Conservation (phyloP, 2,113 vertebrate genomes). For the Paralichthys olivaceus region DNA sequence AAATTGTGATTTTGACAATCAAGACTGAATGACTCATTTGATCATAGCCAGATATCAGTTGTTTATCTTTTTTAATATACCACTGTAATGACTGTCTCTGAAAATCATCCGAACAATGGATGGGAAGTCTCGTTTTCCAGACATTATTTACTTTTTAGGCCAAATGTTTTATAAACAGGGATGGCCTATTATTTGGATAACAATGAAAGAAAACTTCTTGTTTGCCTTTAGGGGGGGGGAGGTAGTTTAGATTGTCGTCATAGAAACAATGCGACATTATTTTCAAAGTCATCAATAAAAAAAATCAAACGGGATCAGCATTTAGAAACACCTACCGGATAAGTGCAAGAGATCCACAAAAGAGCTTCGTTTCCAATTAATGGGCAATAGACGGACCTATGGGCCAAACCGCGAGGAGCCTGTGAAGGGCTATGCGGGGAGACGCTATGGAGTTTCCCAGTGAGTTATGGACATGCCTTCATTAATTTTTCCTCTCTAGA, state of each 20-base stretch:
- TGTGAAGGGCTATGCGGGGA: slow-evolving; percentile 76
- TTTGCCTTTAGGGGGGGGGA: slow-evolving; percentile 69
- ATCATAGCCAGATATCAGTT: too few relatives aligned
- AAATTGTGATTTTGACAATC: background rate
- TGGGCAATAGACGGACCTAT: slow-evolving; percentile 79
- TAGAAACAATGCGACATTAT: slow-evolving; percentile 78
- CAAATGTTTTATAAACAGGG: slow-evolving; percentile 67
- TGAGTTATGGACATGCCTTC: slow-evolving; percentile 79
- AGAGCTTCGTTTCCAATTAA: slow-evolving; percentile 84
- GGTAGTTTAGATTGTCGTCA: slow-evolving; percentile 76
- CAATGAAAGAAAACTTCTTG: slow-evolving; percentile 79
- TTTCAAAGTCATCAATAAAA: slow-evolving; percentile 80
- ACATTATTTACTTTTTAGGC: slow-evolving; percentile 65
- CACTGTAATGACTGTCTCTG: slow-evolving; percentile 23
- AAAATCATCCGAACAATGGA: slow-evolving; percentile 56
- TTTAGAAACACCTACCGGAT: slow-evolving; percentile 84
- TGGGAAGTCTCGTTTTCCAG: slow-evolving; percentile 56
- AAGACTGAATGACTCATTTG: too few relatives aligned
- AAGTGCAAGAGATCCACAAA: slow-evolving; percentile 82
- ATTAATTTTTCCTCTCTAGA: slow-evolving; percentile 45
- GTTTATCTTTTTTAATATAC: background rate
- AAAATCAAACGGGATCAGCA: slow-evolving; percentile 70
- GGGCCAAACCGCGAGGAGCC: slow-evolving; percentile 75
- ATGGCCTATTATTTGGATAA: slow-evolving; percentile 70
- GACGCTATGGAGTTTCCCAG: slow-evolving; percentile 82